Evolutionary conservation across 2,797 vertebrate species (phyloP).

Genomic region (Acanthurus lineatus): DNA sequence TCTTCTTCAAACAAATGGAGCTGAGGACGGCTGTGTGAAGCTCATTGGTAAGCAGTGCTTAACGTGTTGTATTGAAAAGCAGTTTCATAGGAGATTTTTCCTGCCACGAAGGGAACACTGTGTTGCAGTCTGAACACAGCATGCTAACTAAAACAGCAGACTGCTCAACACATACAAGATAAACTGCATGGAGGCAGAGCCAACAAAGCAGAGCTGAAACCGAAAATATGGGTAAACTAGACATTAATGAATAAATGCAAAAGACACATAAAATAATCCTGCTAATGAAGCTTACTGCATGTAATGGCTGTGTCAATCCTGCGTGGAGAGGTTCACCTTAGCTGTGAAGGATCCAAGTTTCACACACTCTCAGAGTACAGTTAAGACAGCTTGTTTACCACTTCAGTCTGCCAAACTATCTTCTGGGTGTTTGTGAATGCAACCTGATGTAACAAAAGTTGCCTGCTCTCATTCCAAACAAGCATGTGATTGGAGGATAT

Average conservation of each 20-base stretch:
- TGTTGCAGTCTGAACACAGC: constrained; percentile 39
- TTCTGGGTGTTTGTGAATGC: background rate
- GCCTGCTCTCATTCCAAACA: no score
- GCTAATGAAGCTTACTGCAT: background rate
- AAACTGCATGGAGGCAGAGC: background rate
- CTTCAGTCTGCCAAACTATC: constrained; percentile 6
- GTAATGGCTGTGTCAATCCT: background rate
- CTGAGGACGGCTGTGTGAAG: constrained; percentile 7
- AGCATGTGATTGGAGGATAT: no score
- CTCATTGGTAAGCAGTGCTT: constrained; percentile 38
- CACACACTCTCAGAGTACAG: background rate
- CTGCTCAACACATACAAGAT: background rate
- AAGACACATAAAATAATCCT: background rate
- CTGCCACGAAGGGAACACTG: constrained; percentile 27
- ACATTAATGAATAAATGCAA: background rate
- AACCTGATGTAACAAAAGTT: background rate
- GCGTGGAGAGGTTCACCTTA: background rate
- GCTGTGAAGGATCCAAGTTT: background rate
- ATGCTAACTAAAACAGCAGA: constrained; percentile 17
- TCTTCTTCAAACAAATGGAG: constrained; percentile 11
- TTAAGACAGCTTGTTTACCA: background rate
- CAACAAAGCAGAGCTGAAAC: background rate
- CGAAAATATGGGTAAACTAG: background rate
- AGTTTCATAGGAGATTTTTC: constrained; percentile 38
- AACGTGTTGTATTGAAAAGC: constrained; percentile 30